Evolutionary conservation across 2,113 vertebrate genomes (phyloP).

Genomic region (Noturus placidus): DNA sequence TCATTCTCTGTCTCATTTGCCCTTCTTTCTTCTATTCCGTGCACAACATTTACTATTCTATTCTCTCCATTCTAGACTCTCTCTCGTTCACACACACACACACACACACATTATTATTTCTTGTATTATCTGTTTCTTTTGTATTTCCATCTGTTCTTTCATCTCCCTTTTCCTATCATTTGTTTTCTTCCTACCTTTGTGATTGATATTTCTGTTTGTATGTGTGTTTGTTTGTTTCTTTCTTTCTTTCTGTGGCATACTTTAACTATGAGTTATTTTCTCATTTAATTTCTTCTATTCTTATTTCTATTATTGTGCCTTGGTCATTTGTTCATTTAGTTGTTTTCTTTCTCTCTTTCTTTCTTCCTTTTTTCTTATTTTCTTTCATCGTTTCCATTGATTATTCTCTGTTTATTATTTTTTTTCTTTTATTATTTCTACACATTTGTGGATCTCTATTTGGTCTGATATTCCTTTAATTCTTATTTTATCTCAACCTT

Average conservation of each 20-base stretch:
- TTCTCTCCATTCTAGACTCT: not conserved
- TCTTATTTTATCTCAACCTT: slow-evolving; percentile 6
- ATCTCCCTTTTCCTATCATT: not conserved
- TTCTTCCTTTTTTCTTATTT: not conserved
- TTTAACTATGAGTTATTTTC: too few relatives aligned
- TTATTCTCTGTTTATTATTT: not conserved
- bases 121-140: not conserved
- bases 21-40: not conserved
- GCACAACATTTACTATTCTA: not conserved
- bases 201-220: not conserved
- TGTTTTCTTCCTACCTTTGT: not conserved
- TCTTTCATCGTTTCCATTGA: not conserved
- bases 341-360: not conserved
- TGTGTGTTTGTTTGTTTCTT: not conserved
- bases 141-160: not conserved
- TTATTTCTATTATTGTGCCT: too few relatives aligned
- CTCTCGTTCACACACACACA: not conserved
- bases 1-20: not conserved
- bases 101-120: not conserved
- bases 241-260: too few relatives aligned
- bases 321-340: too few relatives aligned
- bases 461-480: not conserved
- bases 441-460: not conserved
- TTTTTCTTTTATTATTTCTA: not conserved
- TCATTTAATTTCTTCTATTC: too few relatives aligned